These are phyloP conservation scores for Zaprionus tsacasi DNA, from an alignment of 1,140 invertebrate genomes.

Conservation along the genomic window DNA sequence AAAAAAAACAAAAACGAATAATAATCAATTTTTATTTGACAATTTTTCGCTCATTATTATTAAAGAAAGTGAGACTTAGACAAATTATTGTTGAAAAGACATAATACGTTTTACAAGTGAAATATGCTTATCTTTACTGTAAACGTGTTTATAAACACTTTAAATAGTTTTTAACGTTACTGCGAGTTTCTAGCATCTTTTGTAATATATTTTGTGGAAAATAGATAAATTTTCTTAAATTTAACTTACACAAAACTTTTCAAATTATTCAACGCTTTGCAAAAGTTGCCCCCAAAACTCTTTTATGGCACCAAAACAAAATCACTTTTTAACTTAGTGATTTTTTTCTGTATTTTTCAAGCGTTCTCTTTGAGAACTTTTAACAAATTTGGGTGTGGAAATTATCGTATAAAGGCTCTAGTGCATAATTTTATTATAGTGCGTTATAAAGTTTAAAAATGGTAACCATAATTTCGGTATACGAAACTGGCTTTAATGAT, in stretches of 20 bases:
- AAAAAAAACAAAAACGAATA: too few species aligned
- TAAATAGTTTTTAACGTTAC: background rate
- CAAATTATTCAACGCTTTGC: background rate
- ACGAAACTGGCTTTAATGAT: background rate
- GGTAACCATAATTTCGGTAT: background rate
- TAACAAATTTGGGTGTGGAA: slow-evolving; percentile 3
- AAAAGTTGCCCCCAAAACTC: background rate
- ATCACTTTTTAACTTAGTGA: background rate
- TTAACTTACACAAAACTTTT: background rate
- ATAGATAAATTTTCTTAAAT: background rate
- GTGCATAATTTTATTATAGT: slow-evolving; percentile 26
- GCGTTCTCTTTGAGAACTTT: slow-evolving; percentile 4
- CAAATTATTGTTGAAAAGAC: too few species aligned
- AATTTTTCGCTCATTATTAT: too few species aligned
- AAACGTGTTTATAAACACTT: background rate
- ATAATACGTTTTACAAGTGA: too few species aligned
- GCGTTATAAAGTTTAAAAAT: background rate
- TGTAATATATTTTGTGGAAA: background rate
- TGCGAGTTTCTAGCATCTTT: background rate
- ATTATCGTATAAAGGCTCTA: slow-evolving; percentile 4
- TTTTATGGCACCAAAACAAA: background rate
- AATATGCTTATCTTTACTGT: too few species aligned
- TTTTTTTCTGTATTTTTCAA: too few species aligned
- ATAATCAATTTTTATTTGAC: too few species aligned
- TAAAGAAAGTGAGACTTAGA: too few species aligned